A percentile compares a stretch with the other conserved stretches of the same genome.
These are phyloP conservation scores for Sandelia bainsii DNA, from an alignment of 2,797 vertebrate genomes.

Conservation along the genomic window DNA sequence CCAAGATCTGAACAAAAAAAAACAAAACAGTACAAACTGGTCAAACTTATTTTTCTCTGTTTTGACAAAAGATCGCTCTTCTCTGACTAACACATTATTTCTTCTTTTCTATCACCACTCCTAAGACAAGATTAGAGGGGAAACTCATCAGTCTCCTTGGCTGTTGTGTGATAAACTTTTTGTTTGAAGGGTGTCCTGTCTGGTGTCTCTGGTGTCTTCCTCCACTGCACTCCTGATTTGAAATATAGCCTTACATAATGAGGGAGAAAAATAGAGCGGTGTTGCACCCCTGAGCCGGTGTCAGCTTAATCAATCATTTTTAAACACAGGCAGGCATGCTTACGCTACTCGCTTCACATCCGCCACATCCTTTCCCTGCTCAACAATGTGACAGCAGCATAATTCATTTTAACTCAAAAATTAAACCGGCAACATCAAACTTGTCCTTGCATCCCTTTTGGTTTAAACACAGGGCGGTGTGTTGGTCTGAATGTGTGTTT, in stretches of 20 bases:
- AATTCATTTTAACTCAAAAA: conserved; percentile 88
- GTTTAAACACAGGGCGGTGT: conserved; percentile 67
- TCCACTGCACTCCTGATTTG: conserved; percentile 84
- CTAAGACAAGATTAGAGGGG: conserved; percentile 74
- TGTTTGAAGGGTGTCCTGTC: conserved; percentile 84
- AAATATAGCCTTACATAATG: conserved; percentile 89
- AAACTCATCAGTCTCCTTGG: conserved; percentile 74
- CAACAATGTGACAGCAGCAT: conserved; percentile 82
- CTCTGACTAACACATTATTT: conserved; percentile 47
- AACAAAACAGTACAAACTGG: conserved; percentile 11
- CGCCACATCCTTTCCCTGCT: conserved; percentile 81
- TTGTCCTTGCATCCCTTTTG: conserved; percentile 80
- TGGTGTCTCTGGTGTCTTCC: conserved; percentile 84
- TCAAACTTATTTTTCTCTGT: conserved; percentile 5
- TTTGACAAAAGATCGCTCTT: conserved; percentile 29
- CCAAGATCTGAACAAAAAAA: conserved; percentile 7
- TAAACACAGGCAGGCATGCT: conserved; percentile 86
- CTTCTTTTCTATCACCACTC: conserved; percentile 47
- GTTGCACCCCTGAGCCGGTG: conserved; percentile 85
- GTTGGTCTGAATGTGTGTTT: conserved; percentile 21
- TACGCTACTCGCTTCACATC: conserved; percentile 79
- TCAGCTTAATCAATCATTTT: conserved; percentile 92
- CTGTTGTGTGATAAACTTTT: conserved; percentile 84
- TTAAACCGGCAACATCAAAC: conserved; percentile 79
- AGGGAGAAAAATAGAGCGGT: conserved; percentile 84